Conservation (phyloP, 2,113 vertebrate species). For the Ploceus nigricollis region DNA sequence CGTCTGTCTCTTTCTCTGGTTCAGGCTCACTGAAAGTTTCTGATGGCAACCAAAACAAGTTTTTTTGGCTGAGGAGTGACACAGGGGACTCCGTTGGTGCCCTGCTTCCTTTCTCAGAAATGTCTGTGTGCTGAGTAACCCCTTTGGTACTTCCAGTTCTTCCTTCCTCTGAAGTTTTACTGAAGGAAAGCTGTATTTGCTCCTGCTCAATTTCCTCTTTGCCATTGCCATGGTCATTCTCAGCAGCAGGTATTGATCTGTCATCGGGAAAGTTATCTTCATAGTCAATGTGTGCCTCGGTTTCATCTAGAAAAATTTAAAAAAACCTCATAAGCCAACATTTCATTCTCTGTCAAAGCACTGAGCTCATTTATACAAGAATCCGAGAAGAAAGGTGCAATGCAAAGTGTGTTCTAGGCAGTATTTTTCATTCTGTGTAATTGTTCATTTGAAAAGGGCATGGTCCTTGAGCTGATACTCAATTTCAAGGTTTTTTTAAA, state of each 20-base stretch:
- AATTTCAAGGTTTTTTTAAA: neutral
- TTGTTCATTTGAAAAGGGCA: neutral
- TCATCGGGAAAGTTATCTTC: conserved; percentile 88
- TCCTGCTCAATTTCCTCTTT: conserved; percentile 31
- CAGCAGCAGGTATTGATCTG: conserved; percentile 64
- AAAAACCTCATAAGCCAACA: neutral
- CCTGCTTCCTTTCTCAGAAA: neutral
- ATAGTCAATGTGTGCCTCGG: conserved; percentile 86
- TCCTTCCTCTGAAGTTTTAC: conserved; percentile 5
- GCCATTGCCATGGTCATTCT: conserved; percentile 53
- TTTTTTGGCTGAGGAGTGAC: conserved; percentile 83
- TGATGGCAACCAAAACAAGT: conserved; percentile 87
- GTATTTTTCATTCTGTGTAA: neutral
- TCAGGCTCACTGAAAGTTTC: conserved; percentile 76
- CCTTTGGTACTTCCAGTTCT: conserved; percentile 12
- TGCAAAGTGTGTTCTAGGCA: neutral
- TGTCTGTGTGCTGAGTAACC: conserved; percentile 9
- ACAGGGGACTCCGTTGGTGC: conserved; percentile 77
- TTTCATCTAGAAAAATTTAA: conserved; percentile 73
- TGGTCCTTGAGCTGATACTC: neutral
- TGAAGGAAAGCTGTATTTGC: conserved; percentile 46
- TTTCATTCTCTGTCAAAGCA: neutral
- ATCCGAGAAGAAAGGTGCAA: neutral
- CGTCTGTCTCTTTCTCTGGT: conserved; percentile 46
- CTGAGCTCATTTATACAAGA: neutral